Conservation (phyloP, 2,113 vertebrate genomes). For the Oxyruncus cristatus region DNA sequence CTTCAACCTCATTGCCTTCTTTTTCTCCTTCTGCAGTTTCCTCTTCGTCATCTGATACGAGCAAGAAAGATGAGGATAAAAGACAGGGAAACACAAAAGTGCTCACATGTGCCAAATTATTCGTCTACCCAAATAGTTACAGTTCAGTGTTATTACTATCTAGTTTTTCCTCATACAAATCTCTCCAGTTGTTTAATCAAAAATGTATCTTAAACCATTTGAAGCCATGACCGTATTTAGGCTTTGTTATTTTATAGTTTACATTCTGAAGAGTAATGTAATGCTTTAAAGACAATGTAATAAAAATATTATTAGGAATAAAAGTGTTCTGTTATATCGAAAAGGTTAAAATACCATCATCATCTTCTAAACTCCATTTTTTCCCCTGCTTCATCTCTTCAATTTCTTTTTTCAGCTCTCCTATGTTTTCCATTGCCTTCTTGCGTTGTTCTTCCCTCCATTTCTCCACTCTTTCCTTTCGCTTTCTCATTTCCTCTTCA, state of each 20-base stretch:
- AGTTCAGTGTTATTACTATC: not conserved
- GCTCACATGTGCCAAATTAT: not conserved
- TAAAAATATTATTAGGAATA: not conserved
- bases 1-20: slow-evolving; percentile 79
- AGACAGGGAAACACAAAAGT: not conserved
- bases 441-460: slow-evolving; percentile 98
- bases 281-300: not conserved
- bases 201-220: not conserved
- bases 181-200: not conserved
- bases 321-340: not conserved
- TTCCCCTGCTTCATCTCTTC: slow-evolving; percentile 99
- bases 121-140: not conserved
- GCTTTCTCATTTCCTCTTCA: slow-evolving; percentile 98
- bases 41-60: slow-evolving; percentile 77
- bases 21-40: slow-evolving; percentile 81
- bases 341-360: slow-evolving; percentile 83
- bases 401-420: slow-evolving; percentile 94
- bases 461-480: slow-evolving; percentile 97
- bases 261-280: not conserved
- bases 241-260: not conserved
- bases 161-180: not conserved
- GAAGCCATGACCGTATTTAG: not conserved
- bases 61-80: not conserved
- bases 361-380: slow-evolving; percentile 98
- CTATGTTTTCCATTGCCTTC: slow-evolving; percentile 96